Conservation (phyloP, 2,888 invertebrate species). For the Andrena dorsata region DNA sequence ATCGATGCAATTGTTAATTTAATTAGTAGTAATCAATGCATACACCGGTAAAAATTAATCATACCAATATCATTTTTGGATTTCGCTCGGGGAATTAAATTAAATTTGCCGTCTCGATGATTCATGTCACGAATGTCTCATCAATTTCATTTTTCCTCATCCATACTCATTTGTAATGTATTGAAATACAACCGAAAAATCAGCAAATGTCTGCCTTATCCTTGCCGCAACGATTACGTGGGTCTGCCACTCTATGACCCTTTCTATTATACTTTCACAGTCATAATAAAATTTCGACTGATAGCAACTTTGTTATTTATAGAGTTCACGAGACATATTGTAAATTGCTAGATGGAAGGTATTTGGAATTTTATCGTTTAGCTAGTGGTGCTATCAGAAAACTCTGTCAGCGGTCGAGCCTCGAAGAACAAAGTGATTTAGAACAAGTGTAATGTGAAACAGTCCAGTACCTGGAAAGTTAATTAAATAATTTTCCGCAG, state of each 20-base stretch:
- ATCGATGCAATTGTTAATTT: conserved; percentile 31
- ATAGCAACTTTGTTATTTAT: not conserved
- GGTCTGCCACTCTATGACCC: not conserved
- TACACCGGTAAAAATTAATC: conserved; percentile 32
- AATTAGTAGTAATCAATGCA: conserved; percentile 37
- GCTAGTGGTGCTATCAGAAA: no score
- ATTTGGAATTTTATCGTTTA: not conserved
- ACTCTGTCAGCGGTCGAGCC: no score
- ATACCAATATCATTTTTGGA: conserved; percentile 28
- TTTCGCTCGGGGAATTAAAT: conserved; percentile 37
- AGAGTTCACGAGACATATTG: not conserved
- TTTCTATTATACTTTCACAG: not conserved
- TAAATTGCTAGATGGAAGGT: not conserved
- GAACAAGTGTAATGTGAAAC: not conserved
- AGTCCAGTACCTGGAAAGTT: not conserved
- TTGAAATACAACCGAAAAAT: conserved; percentile 17
- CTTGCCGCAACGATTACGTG: not conserved
- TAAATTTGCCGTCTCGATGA: conserved; percentile 27
- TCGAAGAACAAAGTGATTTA: not conserved
- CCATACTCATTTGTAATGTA: conserved; percentile 17
- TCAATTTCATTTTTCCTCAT: conserved; percentile 24
- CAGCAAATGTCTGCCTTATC: not conserved
- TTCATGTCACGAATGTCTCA: conserved; percentile 18
- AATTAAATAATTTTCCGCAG: not conserved
- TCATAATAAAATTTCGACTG: not conserved